Conservation (phyloP, 2,888 invertebrate genomes). For the Pseudolycoriella hygida region DNA sequence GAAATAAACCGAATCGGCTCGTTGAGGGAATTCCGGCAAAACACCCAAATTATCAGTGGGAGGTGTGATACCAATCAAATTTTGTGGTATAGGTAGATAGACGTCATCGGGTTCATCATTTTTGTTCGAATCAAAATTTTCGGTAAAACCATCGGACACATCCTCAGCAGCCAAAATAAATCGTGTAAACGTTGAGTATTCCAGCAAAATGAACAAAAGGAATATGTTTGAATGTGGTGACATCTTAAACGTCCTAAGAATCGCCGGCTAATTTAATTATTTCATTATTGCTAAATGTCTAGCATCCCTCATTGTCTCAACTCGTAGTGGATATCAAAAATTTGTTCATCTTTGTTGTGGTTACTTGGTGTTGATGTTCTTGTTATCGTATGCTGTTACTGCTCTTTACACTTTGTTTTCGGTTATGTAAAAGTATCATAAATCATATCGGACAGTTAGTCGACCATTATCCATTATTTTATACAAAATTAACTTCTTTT, state of each 20-base stretch:
- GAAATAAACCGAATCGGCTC: conserved; percentile 17
- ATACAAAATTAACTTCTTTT: no score
- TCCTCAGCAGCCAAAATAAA: conserved; percentile 11
- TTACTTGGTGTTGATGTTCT: no score
- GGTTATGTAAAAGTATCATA: no score
- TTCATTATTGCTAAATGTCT: no score
- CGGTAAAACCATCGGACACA: not conserved
- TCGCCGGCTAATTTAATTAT: no score
- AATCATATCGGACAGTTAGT: no score
- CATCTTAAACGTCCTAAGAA: conserved; percentile 10
- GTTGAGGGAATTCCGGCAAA: conserved; percentile 16
- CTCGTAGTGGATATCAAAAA: no score
- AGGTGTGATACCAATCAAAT: not conserved
- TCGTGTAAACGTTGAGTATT: conserved; percentile 13
- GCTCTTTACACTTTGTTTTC: no score
- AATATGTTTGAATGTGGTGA: conserved; percentile 16
- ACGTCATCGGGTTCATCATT: conserved; percentile 1
- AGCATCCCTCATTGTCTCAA: no score
- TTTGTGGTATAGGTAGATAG: conserved; percentile 3
- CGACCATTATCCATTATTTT: no score
- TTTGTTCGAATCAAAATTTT: not conserved
- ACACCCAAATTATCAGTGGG: conserved; percentile 1
- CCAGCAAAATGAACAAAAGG: conserved; percentile 15
- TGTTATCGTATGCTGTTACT: no score
- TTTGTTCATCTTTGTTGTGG: no score